phyloP scores from a whole-genome alignment of 2,888 invertebrate species.

The Scrobipalpa costella region DNA sequence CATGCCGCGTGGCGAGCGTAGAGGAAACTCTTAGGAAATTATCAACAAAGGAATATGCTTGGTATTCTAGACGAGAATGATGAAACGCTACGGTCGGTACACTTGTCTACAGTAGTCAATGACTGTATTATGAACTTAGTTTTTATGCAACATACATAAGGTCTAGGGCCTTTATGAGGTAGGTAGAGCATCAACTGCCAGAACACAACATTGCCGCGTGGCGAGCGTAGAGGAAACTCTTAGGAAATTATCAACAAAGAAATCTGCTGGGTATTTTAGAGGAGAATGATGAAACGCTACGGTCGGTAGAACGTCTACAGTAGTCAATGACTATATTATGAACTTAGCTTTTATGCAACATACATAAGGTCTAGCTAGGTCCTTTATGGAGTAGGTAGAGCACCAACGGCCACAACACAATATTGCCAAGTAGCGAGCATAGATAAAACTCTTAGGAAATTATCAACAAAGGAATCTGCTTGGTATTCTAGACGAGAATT shows the following conservation, averaged over 20 bases:
- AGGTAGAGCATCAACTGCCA: too few relatives aligned
- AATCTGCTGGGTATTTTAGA: background rate
- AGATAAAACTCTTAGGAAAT: slow-evolving; percentile 5
- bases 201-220: slow-evolving; percentile 14
- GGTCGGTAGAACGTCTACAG: background rate
- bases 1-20: slow-evolving; percentile 8
- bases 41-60: background rate
- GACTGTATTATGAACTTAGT: too few relatives aligned
- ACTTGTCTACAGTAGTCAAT: background rate
- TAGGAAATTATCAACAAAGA: background rate
- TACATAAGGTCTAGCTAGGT: too few relatives aligned
- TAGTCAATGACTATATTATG: background rate
- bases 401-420: too few relatives aligned
- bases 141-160: too few relatives aligned
- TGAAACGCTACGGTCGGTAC: background rate
- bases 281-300: background rate
- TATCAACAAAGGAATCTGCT: background rate
- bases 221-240: slow-evolving; percentile 8
- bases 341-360: too few relatives aligned
- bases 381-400: too few relatives aligned
- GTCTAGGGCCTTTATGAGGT: too few relatives aligned
- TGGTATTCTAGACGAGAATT: background rate
- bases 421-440: slow-evolving; percentile 3
- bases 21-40: slow-evolving; percentile 8
- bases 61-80: background rate